A percentile compares a stretch with the other conserved stretches of the same genome.
These are phyloP conservation scores for Arrhopalites spinosus DNA, from an alignment of 2,888 invertebrate genomes.

Conservation along the genomic window DNA sequence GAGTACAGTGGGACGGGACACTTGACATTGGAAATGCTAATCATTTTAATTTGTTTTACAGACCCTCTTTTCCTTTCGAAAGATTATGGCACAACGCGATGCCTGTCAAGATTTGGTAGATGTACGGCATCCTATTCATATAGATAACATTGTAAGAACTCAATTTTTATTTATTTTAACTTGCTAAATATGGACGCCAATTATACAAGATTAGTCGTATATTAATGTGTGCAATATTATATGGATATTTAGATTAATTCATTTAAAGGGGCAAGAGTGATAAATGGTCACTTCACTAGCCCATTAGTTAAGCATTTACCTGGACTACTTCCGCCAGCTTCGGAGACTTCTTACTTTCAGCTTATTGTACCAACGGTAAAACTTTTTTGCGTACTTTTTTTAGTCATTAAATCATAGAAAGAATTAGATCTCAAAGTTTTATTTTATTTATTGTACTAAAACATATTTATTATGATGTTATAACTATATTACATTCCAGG, in stretches of 20 bases:
- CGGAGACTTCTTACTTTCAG: slow-evolving; percentile 82
- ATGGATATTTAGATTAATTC: slow-evolving; percentile 39
- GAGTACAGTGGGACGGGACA: too few relatives aligned
- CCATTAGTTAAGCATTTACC: slow-evolving; percentile 84
- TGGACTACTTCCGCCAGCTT: slow-evolving; percentile 82
- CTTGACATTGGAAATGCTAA: slow-evolving; percentile 33
- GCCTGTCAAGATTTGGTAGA: slow-evolving; percentile 81
- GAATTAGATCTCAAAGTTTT: too few relatives aligned
- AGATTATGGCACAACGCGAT: slow-evolving; percentile 81
- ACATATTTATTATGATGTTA: too few relatives aligned
- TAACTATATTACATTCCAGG: too few relatives aligned
- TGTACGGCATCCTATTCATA: slow-evolving; percentile 80
- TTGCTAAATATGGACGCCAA: too few relatives aligned
- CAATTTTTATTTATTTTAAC: too few relatives aligned
- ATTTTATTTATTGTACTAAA: too few relatives aligned
- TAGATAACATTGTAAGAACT: slow-evolving; percentile 71
- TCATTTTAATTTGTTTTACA: slow-evolving; percentile 65
- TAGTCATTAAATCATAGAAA: too few relatives aligned
- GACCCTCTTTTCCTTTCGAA: slow-evolving; percentile 88
- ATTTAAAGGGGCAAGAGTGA: slow-evolving; percentile 62
- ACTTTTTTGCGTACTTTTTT: too few relatives aligned
- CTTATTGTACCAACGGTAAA: slow-evolving; percentile 75
- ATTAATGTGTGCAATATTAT: neutral
- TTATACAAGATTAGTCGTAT: too few relatives aligned
- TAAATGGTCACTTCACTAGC: slow-evolving; percentile 77